These are phyloP conservation scores for Cyprinodon diabolis DNA, from an alignment of 2,797 vertebrate genomes.

Conservation along the genomic window DNA sequence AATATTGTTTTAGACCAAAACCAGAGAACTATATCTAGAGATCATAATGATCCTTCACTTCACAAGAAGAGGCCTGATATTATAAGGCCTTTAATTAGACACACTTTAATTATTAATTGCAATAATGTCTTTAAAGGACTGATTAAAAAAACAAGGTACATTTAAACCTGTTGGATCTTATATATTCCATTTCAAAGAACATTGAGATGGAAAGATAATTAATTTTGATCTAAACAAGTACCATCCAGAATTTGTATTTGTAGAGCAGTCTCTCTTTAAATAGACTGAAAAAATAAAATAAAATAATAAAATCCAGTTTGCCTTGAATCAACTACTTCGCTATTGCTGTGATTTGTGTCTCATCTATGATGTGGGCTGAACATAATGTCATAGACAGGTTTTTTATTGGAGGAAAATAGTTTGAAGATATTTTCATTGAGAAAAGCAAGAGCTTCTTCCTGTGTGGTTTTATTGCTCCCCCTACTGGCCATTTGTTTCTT, in stretches of 20 bases:
- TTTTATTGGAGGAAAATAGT: constrained; percentile 39
- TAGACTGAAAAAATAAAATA: neutral
- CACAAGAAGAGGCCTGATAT: neutral
- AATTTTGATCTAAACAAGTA: neutral
- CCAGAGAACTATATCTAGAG: neutral
- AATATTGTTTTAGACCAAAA: neutral
- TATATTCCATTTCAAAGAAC: neutral
- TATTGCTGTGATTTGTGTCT: neutral
- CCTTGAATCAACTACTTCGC: neutral
- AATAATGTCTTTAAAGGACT: neutral
- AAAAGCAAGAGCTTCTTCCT: constrained; percentile 22
- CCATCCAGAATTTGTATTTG: neutral
- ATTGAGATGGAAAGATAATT: neutral
- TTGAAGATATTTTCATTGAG: constrained; percentile 51
- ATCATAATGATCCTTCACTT: neutral
- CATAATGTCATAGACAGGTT: constrained; percentile 47
- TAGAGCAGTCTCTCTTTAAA: neutral
- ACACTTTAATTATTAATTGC: neutral
- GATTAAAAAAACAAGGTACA: neutral
- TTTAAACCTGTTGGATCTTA: neutral
- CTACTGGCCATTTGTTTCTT: constrained; percentile 52
- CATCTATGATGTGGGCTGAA: constrained; percentile 15
- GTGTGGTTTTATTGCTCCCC: constrained; percentile 49
- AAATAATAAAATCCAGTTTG: neutral
- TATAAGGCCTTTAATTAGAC: neutral